phyloP scores from a whole-genome alignment of 1,140 invertebrate genomes.

The Dendrolimus punctatus region DNA sequence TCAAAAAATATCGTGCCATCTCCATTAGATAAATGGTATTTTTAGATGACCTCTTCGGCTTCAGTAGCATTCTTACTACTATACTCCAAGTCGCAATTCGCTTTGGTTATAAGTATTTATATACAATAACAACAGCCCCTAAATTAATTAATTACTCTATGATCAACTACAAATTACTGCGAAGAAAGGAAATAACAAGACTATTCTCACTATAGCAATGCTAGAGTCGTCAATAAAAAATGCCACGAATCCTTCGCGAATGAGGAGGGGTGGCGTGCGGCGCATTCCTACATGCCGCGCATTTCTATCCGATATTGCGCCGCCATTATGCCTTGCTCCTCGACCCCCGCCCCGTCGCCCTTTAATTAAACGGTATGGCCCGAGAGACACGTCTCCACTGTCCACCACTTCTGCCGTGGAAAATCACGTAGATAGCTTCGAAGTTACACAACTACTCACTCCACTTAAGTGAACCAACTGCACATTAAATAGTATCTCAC shows the following conservation, averaged over 20 bases:
- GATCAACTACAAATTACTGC: too few relatives aligned
- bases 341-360: conserved; percentile 42
- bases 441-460: conserved; percentile 32
- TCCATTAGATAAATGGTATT: conserved; percentile 64
- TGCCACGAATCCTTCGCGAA: conserved; percentile 65
- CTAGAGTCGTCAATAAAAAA: conserved; percentile 69
- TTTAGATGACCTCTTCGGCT: conserved; percentile 45
- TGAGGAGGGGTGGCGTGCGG: conserved; percentile 58
- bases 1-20: conserved; percentile 57
- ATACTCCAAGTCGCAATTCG: too few relatives aligned
- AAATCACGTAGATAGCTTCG: conserved; percentile 64
- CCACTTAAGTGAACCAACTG: background rate
- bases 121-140: background rate
- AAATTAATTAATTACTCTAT: conserved; percentile 3
- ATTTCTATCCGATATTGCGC: conserved; percentile 71
- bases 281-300: conserved; percentile 70
- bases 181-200: background rate
- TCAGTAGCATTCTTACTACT: conserved; percentile 27
- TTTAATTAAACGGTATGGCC: conserved; percentile 70
- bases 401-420: conserved; percentile 37
- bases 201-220: conserved; percentile 54
- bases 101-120: background rate
- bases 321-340: conserved; percentile 65
- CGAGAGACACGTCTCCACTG: conserved; percentile 55
- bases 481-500: background rate